Conservation (phyloP, 2,888 invertebrate genomes). For the Sicus ferrugineus region DNA sequence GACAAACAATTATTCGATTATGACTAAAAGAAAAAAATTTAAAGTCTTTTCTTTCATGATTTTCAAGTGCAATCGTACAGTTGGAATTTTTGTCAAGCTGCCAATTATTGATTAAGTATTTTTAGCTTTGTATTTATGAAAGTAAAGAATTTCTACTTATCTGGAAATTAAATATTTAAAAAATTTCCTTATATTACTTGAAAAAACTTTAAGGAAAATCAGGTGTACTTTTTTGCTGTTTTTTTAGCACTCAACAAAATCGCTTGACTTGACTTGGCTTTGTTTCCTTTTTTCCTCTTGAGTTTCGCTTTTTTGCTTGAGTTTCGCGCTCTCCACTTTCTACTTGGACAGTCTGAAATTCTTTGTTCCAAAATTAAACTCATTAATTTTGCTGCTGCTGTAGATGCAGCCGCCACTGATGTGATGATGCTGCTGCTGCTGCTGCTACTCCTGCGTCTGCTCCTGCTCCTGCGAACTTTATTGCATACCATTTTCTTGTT, state of each 20-base stretch:
- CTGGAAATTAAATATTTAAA: neutral
- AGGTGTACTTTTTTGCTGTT: neutral
- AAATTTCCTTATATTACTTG: neutral
- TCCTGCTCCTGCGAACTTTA: neutral
- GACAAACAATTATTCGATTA: no score
- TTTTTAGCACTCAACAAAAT: neutral
- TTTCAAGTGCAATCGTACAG: neutral
- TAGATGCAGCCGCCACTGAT: neutral
- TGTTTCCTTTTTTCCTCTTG: neutral
- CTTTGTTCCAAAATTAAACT: slow-evolving; percentile 3
- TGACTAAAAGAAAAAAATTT: no score
- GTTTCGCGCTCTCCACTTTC: neutral
- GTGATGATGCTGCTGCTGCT: neutral
- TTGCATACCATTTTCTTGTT: no score
- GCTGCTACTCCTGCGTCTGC: neutral
- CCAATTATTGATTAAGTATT: neutral
- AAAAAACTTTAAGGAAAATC: neutral
- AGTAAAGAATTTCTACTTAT: neutral
- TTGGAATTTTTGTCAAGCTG: neutral
- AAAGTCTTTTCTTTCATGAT: neutral
- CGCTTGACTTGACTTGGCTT: neutral
- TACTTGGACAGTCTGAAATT: neutral
- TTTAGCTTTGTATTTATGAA: neutral
- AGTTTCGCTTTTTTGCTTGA: neutral
- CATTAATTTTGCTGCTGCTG: neutral